Conservation (phyloP, 2,888 invertebrate species). For the Trypoxylon attenuatum region DNA sequence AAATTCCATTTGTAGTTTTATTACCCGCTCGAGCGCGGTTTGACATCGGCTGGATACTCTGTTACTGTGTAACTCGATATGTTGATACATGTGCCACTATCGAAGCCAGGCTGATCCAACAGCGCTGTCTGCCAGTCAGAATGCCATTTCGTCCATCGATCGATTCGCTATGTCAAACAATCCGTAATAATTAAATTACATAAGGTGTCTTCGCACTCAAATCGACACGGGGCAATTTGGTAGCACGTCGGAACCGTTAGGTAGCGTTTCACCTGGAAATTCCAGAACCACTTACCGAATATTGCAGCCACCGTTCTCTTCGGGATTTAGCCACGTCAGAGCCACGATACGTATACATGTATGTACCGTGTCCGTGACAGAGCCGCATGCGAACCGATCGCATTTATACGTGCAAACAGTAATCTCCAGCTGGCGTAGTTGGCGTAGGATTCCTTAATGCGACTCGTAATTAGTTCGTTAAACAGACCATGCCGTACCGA, state of each 20-base stretch:
- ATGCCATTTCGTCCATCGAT: too few relatives aligned
- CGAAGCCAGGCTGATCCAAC: neutral
- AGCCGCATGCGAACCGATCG: conserved; percentile 25
- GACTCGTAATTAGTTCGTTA: conserved; percentile 27
- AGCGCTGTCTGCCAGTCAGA: neutral
- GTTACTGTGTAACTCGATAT: neutral
- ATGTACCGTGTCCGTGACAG: neutral
- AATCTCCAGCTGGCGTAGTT: conserved; percentile 20
- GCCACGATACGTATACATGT: neutral
- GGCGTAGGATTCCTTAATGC: conserved; percentile 15
- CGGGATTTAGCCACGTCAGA: conserved; percentile 21
- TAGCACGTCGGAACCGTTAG: too few relatives aligned
- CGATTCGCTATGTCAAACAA: too few relatives aligned
- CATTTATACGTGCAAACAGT: conserved; percentile 36
- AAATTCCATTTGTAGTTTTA: neutral
- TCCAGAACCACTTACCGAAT: conserved; percentile 19
- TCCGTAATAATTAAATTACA: neutral
- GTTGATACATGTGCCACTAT: too few relatives aligned
- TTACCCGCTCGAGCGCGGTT: neutral
- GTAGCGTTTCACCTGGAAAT: conserved; percentile 18
- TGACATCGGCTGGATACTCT: neutral
- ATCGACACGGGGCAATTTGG: neutral
- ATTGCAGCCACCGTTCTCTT: conserved; percentile 34
- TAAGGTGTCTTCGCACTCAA: neutral
- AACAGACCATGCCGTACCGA: neutral